A percentile compares a stretch with the other conserved stretches of the same genome.
Conservation (phyloP, 2,888 invertebrate genomes). For the Yponomeuta sedellus region DNA sequence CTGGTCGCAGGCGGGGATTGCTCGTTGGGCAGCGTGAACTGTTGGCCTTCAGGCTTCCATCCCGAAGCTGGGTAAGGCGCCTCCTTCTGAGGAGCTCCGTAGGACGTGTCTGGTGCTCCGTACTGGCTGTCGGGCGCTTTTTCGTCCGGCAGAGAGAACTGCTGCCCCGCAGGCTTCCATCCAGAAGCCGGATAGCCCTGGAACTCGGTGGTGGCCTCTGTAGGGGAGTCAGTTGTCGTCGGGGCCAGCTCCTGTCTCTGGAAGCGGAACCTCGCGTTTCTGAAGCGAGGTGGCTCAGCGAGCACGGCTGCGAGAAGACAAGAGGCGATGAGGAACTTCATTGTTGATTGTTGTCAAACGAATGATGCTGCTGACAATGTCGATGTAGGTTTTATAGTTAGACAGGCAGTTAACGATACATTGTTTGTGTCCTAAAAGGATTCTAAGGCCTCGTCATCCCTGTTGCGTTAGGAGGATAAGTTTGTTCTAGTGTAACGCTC, state of each 20-base stretch:
- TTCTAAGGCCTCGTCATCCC: constrained; percentile 20
- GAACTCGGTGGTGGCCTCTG: constrained; percentile 50
- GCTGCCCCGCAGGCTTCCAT: constrained; percentile 59
- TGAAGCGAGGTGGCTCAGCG: constrained; percentile 65
- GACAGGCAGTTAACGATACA: constrained; percentile 47
- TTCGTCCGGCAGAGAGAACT: constrained; percentile 55
- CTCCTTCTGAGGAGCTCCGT: constrained; percentile 39
- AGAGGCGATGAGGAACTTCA: constrained; percentile 52
- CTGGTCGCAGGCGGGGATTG: constrained; percentile 19
- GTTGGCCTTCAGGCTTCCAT: constrained; percentile 23
- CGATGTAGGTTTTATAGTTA: constrained; percentile 41
- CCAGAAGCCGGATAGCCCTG: constrained; percentile 48
- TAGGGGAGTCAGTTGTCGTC: constrained; percentile 56
- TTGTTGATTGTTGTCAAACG: constrained; percentile 31
- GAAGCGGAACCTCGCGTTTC: constrained; percentile 62
- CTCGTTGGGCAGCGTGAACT: constrained; percentile 24
- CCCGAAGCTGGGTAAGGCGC: constrained; percentile 29
- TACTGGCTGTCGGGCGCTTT: constrained; percentile 49
- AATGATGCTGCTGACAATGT: constrained; percentile 26
- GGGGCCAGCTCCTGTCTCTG: constrained; percentile 65
- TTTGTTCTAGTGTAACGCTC: neutral
- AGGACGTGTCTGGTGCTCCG: constrained; percentile 42
- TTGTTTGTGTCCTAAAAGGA: constrained; percentile 57
- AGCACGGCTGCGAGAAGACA: constrained; percentile 41
- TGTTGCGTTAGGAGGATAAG: constrained; percentile 1